These are phyloP conservation scores for Pachydiplax longipennis DNA, from an alignment of 2,888 invertebrate species.

Conservation along the genomic window DNA sequence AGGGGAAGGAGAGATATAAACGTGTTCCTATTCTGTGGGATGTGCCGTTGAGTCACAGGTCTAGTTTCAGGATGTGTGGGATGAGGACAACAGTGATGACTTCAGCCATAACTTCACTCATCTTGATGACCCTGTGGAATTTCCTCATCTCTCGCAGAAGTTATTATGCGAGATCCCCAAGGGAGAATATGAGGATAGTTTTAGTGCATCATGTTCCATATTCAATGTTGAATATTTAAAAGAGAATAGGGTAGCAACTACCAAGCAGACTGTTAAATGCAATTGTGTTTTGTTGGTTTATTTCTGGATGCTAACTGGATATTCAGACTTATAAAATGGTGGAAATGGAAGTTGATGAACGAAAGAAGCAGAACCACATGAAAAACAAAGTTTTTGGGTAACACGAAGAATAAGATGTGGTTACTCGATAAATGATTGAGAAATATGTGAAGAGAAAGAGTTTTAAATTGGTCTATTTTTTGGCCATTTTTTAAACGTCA, in stretches of 20 bases:
- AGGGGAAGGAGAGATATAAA: slow-evolving; percentile 11
- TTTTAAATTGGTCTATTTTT: slow-evolving; percentile 2
- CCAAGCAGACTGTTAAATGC: slow-evolving; percentile 31
- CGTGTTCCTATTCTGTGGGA: slow-evolving; percentile 41
- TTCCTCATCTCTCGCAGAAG: background rate
- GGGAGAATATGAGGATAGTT: slow-evolving; percentile 5
- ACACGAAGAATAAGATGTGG: background rate
- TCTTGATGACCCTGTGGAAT: background rate
- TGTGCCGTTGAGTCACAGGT: slow-evolving; percentile 19
- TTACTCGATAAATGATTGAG: background rate
- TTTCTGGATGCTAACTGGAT: background rate
- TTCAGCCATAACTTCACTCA: background rate
- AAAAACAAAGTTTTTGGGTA: background rate
- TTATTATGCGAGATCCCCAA: background rate
- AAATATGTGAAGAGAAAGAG: background rate
- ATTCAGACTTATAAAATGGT: background rate
- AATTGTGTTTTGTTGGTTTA: slow-evolving; percentile 9
- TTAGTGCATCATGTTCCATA: slow-evolving; percentile 38
- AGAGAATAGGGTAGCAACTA: slow-evolving; percentile 29
- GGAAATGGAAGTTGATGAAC: slow-evolving; percentile 1
- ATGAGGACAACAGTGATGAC: background rate
- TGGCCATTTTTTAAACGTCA: background rate
- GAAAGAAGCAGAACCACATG: background rate
- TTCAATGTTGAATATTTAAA: slow-evolving; percentile 30
- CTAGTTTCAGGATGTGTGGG: background rate